These are phyloP conservation scores for Pempheris klunzingeri DNA, from an alignment of 2,797 vertebrate genomes.

Conservation along the genomic window DNA sequence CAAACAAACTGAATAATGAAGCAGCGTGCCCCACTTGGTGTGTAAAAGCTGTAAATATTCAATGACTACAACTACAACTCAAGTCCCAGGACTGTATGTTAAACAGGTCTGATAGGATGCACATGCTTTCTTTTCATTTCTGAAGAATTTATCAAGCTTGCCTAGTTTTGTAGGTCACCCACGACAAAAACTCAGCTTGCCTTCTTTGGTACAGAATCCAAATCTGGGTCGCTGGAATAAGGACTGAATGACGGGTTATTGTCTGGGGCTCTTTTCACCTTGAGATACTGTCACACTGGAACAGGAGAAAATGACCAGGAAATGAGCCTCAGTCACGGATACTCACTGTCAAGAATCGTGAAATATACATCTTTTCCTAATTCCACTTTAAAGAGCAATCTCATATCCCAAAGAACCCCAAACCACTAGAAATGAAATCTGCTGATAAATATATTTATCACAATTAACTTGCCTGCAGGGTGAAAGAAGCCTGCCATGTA, in stretches of 20 bases:
- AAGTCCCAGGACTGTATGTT: slow-evolving; percentile 74
- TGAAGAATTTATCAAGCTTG: slow-evolving; percentile 82
- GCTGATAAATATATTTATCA: slow-evolving; percentile 56
- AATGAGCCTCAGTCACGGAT: slow-evolving; percentile 34
- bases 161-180: slow-evolving; percentile 86
- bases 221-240: slow-evolving; percentile 80
- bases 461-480: slow-evolving; percentile 50
- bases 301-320: slow-evolving; percentile 47
- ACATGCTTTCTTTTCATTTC: slow-evolving; percentile 68
- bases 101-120: slow-evolving; percentile 66
- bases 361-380: slow-evolving; percentile 36
- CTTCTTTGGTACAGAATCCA: slow-evolving; percentile 70
- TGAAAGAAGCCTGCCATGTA: slow-evolving; percentile 47
- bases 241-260: slow-evolving; percentile 71
- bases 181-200: slow-evolving; percentile 77
- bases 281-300: slow-evolving; percentile 63
- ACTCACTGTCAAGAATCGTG: slow-evolving; percentile 21
- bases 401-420: slow-evolving; percentile 21
- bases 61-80: slow-evolving; percentile 73
- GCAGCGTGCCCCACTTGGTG: slow-evolving; percentile 66
- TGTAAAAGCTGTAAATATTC: slow-evolving; percentile 79
- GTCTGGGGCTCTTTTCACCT: slow-evolving; percentile 78
- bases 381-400: slow-evolving; percentile 21
- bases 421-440: slow-evolving; percentile 17
- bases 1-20: slow-evolving; percentile 81